Base-by-base conservation (phyloP, 2,797 vertebrate species). In the Enteromius argenteus region DNA sequence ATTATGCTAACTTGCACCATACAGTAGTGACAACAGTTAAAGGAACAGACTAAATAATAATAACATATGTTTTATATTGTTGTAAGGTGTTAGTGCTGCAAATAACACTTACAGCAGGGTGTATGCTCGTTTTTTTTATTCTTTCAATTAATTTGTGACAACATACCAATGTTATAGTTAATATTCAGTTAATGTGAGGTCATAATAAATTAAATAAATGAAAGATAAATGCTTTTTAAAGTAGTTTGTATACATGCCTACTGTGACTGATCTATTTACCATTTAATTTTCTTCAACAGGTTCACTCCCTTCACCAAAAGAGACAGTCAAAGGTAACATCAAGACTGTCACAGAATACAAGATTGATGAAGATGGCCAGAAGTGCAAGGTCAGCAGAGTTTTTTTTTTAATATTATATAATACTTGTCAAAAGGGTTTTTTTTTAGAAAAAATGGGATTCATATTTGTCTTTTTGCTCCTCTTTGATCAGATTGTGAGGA, bases 341-440 rank as follows among this genome's bases (percentile, higher is more conserved):
- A 99, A 99, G 94, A 99, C 97, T 0, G 87, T 97, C 87, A 99
- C 96, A 0, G 98, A 99, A 72, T 99, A 99, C 83, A 97, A 98
- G 49, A 95, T 99, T 80, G 97, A 99, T 5, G 97, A 98, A 19
- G 96, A 99, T 32, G 98, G 96, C 44, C 96, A 96, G 86, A 99
- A 98, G 88, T 94, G 92, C 75, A 99, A 98, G 96, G 98, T 98
- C 90, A 91, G 86, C 21, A 13, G 3, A 42, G 7, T 35, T 35
- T 30, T 68, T 35, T 27, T 1, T 0, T 30, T 23, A 27, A 5
- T 60, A 53, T 6, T 62, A 17, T 32, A 68, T 35, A 49, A 2
- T 42, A 10, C 35, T 76, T 44, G 51, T 53, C 32, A 19, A 56
- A 30, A 30, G 0, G 4, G 15, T 71, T 27, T 27, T 27, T 27